Percentiles rank a stretch among this genome's conserved stretches.
Evolutionary conservation across 2,113 vertebrate genomes (phyloP).

Genomic region (Pelecanus crispus): DNA sequence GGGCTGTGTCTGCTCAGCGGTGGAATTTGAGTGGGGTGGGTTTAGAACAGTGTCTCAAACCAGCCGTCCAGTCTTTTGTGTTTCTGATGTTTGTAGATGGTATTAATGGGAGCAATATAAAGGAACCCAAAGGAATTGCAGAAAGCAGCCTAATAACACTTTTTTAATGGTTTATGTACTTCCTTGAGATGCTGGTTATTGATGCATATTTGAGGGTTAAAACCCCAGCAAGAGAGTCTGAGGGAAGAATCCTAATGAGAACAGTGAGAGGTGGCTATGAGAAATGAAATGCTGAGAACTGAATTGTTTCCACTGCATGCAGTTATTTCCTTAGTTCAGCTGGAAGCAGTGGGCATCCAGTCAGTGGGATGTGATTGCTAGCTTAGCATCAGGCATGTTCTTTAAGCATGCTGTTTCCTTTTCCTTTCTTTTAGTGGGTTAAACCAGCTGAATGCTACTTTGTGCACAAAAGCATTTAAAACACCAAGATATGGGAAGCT

Average conservation of each 20-base stretch:
- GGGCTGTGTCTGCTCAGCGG: slow-evolving; percentile 2
- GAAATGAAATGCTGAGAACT: background rate
- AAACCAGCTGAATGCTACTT: background rate
- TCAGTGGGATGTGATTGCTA: slow-evolving; percentile 48
- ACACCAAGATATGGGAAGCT: accelerated
- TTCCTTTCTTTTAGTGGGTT: background rate
- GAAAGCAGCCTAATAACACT: background rate
- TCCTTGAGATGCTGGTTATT: background rate
- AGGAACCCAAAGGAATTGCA: background rate
- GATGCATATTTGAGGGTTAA: background rate
- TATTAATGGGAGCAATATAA: background rate
- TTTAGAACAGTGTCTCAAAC: background rate
- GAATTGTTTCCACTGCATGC: background rate
- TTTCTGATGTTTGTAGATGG: background rate
- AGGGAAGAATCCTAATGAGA: slow-evolving; percentile 50
- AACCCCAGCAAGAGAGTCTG: background rate
- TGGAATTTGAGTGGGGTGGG: slow-evolving; percentile 33
- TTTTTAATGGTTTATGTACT: background rate
- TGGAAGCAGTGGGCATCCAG: slow-evolving; percentile 41
- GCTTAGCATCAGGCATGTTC: background rate
- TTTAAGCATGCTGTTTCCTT: background rate
- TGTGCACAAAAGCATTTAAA: background rate
- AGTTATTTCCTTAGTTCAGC: slow-evolving; percentile 7
- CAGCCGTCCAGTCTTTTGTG: background rate
- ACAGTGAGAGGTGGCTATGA: slow-evolving; percentile 34